Evolutionary conservation across 2,113 vertebrate species (phyloP).

Genomic region (Dasyornis broadbenti): DNA sequence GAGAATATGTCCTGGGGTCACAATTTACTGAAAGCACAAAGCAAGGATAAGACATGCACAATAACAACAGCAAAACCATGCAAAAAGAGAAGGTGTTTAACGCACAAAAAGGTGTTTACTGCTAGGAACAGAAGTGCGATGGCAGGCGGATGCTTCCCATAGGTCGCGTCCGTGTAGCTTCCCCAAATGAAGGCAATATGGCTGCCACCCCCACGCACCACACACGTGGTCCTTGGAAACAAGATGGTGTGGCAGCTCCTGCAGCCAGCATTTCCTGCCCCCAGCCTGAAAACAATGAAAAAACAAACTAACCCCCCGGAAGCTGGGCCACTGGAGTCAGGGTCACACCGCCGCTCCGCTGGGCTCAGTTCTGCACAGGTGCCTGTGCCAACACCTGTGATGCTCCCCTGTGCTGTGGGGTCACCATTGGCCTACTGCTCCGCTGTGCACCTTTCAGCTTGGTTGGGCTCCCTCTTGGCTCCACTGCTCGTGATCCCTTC

Average conservation of each 20-base stretch:
- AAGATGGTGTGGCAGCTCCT: background rate
- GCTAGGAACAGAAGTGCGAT: background rate
- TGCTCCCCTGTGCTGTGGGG: fast-evolving
- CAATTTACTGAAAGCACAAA: background rate
- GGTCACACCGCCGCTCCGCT: fast-evolving
- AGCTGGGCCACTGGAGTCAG: background rate
- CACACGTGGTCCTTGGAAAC: background rate
- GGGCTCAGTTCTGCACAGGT: background rate
- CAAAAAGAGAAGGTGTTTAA: background rate
- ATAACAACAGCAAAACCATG: background rate
- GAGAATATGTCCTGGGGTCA: background rate
- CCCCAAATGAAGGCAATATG: background rate
- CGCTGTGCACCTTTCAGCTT: fast-evolving
- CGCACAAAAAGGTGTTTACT: background rate
- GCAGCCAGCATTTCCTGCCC: background rate
- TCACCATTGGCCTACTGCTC: fast-evolving
- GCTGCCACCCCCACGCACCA: fast-evolving
- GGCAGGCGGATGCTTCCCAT: background rate
- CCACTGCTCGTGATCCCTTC: background rate
- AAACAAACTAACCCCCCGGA: fast-evolving
- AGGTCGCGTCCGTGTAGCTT: background rate
- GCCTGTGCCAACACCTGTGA: no score
- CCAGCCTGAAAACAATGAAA: background rate
- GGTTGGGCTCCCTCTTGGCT: background rate
- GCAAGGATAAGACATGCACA: background rate